Evolutionary conservation across 1,140 invertebrate species (phyloP).

Genomic region (Polyergus mexicanus): DNA sequence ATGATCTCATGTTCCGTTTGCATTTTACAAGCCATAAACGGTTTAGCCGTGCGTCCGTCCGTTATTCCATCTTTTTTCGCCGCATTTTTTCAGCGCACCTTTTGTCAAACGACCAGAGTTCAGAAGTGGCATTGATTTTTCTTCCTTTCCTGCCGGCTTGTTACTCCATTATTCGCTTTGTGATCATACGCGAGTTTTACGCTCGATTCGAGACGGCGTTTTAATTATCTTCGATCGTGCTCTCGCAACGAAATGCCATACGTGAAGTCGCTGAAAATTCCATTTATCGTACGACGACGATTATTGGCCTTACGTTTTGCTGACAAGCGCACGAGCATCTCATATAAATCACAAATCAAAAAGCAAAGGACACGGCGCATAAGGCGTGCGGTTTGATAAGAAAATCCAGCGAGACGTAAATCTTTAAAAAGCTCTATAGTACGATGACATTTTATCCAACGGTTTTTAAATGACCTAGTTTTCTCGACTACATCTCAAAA

Average conservation of each 20-base stretch:
- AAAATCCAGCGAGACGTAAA: not conserved
- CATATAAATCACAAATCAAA: constrained; percentile 37
- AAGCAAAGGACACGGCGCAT: not conserved
- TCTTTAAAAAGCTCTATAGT: not conserved
- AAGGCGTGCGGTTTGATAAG: constrained; percentile 26
- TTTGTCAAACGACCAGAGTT: constrained; percentile 17
- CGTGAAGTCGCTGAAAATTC: constrained; percentile 43
- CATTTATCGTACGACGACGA: constrained; percentile 30
- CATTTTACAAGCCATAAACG: not conserved
- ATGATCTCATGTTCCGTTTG: not conserved
- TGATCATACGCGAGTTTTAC: constrained; percentile 51
- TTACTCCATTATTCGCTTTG: constrained; percentile 58
- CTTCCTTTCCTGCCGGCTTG: constrained; percentile 5
- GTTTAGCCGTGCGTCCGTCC: no score
- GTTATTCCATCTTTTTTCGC: constrained; percentile 15
- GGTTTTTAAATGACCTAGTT: not conserved
- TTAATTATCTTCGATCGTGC: constrained; percentile 50
- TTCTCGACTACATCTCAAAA: no score
- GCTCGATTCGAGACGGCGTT: constrained; percentile 28
- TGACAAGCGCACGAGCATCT: constrained; percentile 31
- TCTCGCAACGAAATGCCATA: constrained; percentile 34
- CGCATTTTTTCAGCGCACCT: constrained; percentile 28
- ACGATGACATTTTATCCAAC: not conserved
- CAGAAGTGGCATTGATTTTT: constrained; percentile 36
- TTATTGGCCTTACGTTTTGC: constrained; percentile 47